These are phyloP conservation scores for Diabrotica undecimpunctata DNA, from an alignment of 1,140 invertebrate species.

Conservation along the genomic window DNA sequence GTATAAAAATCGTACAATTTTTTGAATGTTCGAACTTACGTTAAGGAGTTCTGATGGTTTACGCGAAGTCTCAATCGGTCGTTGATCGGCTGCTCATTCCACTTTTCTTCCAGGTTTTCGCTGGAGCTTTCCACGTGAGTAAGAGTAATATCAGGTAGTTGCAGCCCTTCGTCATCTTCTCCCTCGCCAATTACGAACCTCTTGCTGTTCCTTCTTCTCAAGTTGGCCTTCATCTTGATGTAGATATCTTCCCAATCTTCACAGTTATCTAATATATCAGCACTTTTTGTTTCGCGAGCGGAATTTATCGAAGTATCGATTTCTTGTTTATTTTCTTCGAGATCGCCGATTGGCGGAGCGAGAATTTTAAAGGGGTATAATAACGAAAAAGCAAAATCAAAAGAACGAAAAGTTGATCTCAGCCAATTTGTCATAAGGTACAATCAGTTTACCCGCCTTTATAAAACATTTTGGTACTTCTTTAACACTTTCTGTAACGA, in stretches of 20 bases:
- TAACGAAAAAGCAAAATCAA: slow-evolving; percentile 9
- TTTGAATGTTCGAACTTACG: no score
- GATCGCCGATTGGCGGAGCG: background rate
- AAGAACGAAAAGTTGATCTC: background rate
- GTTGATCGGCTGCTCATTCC: background rate
- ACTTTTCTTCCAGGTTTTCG: slow-evolving; percentile 4
- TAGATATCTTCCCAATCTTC: slow-evolving; percentile 11
- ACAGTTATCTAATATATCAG: background rate
- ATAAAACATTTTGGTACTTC: no score
- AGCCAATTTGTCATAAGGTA: background rate
- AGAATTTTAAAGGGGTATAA: background rate
- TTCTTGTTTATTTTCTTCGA: background rate
- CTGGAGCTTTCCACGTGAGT: background rate
- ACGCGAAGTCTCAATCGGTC: background rate
- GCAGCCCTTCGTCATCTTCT: slow-evolving; percentile 34
- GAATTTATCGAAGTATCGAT: background rate
- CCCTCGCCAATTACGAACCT: slow-evolving; percentile 46
- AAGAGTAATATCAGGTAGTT: slow-evolving; percentile 29
- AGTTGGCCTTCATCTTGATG: slow-evolving; percentile 23
- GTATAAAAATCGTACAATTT: no score
- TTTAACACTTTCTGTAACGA: no score
- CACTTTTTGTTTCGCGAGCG: background rate
- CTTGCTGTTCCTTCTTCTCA: slow-evolving; percentile 42
- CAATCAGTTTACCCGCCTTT: background rate
- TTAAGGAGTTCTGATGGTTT: background rate